phyloP scores from a whole-genome alignment of 2,113 vertebrate genomes.

The Chionis minor region DNA sequence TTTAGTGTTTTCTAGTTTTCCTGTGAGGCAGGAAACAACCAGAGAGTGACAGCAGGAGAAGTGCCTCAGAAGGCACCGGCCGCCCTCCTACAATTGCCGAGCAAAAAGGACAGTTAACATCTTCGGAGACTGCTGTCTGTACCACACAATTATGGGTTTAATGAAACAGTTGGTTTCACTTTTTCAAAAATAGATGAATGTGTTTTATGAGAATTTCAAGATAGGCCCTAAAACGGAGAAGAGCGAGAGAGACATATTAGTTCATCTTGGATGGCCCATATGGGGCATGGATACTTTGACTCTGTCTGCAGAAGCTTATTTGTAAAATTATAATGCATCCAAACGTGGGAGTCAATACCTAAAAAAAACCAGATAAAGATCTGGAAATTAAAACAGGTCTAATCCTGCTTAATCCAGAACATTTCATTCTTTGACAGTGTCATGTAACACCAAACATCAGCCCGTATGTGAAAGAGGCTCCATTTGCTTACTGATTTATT shows the following conservation, averaged over 20 bases:
- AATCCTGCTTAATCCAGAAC: neutral
- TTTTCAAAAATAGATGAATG: neutral
- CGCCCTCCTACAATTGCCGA: neutral
- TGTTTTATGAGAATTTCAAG: neutral
- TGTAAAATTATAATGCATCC: neutral
- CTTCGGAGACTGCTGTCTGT: neutral
- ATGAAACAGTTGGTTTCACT: neutral
- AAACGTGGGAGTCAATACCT: neutral
- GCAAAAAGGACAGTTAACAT: neutral
- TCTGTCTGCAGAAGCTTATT: neutral
- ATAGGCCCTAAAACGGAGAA: neutral
- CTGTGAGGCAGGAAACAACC: neutral
- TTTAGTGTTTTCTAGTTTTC: neutral
- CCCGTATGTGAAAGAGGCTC: neutral
- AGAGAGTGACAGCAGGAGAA: neutral
- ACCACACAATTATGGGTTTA: neutral
- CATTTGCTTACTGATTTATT: neutral
- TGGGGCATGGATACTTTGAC: neutral
- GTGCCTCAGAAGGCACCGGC: neutral
- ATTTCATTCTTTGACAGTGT: neutral
- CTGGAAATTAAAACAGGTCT: neutral
- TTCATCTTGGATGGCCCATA: neutral
- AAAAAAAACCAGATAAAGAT: neutral
- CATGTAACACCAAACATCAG: fast-evolving
- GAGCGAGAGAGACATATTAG: neutral